A percentile compares a stretch with the other conserved stretches of the same genome.
Conservation (phyloP, 2,888 invertebrate genomes). For the Agrochola macilenta region DNA sequence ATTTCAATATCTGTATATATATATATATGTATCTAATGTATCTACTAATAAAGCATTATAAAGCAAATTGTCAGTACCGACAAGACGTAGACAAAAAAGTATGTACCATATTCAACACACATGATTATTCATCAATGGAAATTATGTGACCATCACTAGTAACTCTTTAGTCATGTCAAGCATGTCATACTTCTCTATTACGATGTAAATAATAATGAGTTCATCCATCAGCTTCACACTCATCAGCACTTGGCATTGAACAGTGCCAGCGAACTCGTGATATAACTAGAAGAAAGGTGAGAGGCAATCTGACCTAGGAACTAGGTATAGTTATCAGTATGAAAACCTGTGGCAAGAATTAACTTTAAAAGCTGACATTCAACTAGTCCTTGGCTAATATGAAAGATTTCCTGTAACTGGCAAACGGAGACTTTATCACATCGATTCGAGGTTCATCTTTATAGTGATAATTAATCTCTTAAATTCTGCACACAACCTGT, state of each 20-base stretch:
- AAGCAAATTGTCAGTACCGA: not conserved
- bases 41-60: not conserved
- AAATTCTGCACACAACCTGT: not conserved
- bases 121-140: constrained; percentile 8
- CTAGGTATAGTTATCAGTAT: not conserved
- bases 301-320: not conserved
- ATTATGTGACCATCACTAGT: not conserved
- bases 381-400: not conserved
- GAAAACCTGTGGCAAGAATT: constrained; percentile 33
- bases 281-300: constrained; percentile 23
- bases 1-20: not conserved
- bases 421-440: not conserved
- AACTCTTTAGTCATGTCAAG: not conserved
- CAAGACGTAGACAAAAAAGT: no score
- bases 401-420: not conserved
- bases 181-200: not conserved
- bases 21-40: no score
- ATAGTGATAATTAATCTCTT: not conserved
- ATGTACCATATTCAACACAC: not conserved
- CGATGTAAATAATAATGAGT: not conserved
- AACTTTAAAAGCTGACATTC: not conserved
- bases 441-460: not conserved
- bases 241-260: constrained; percentile 42
- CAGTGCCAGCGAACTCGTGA: constrained; percentile 47
- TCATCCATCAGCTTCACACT: constrained; percentile 1